These are phyloP conservation scores for Pogoniulus pusillus DNA, from an alignment of 2,797 vertebrate genomes.

Conservation along the genomic window DNA sequence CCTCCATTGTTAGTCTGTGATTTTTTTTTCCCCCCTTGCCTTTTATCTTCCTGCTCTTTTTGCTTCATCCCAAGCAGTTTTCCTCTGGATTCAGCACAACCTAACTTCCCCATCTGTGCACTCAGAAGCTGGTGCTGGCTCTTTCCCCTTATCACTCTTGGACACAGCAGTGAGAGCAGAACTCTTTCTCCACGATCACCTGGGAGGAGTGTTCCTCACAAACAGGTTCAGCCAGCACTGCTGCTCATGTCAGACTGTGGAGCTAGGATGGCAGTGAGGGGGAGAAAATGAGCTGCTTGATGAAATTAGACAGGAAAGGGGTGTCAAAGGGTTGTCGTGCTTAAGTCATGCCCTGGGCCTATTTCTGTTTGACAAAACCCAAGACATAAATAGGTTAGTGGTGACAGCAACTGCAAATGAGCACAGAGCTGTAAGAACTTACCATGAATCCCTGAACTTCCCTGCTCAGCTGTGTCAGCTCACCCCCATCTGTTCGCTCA, in stretches of 20 bases:
- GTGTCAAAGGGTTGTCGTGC: background rate
- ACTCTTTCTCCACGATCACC: background rate
- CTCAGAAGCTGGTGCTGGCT: rapidly evolving
- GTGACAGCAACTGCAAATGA: rapidly evolving
- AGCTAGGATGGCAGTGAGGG: background rate
- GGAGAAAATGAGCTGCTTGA: background rate
- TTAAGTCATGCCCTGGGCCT: rapidly evolving
- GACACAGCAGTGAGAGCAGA: background rate
- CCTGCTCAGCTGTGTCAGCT: rapidly evolving
- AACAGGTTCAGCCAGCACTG: too few species aligned
- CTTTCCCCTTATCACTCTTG: background rate
- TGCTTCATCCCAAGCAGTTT: rapidly evolving
- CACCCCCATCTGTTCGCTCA: too few species aligned
- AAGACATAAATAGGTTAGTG: too few species aligned
- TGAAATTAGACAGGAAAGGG: too few species aligned
- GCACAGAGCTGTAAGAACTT: too few species aligned
- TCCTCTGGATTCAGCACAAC: background rate
- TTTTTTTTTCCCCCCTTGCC: too few species aligned
- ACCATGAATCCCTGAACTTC: background rate
- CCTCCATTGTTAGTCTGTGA: too few species aligned
- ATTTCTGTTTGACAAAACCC: too few species aligned
- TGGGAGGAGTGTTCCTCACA: background rate
- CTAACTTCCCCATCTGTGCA: rapidly evolving
- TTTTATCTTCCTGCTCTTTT: background rate
- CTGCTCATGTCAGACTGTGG: background rate